These are phyloP conservation scores for Portunus trituberculatus DNA, from an alignment of 1,140 invertebrate genomes.

Conservation along the genomic window DNA sequence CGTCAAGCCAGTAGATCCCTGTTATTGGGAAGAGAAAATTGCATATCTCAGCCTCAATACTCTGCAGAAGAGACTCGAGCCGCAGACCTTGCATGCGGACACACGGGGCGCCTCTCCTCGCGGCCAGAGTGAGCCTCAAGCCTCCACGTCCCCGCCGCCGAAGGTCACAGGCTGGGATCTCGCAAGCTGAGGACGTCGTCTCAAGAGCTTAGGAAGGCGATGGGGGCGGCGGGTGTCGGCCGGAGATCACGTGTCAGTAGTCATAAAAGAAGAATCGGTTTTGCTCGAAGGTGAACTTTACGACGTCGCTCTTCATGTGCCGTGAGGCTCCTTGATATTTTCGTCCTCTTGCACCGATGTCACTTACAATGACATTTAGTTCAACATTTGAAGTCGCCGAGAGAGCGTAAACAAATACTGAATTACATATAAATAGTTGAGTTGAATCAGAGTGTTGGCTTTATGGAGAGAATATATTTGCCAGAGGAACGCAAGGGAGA, in stretches of 20 bases:
- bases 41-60: conserved; percentile 60
- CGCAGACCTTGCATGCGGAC: not conserved
- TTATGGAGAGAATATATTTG: not conserved
- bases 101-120: not conserved
- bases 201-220: conserved; percentile 18
- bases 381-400: not conserved
- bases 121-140: not conserved
- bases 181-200: not conserved
- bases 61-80: conserved; percentile 38
- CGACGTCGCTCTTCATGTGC: not conserved
- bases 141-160: not conserved
- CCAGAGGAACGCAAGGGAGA: not conserved
- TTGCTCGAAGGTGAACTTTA: conserved; percentile 22
- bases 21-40: conserved; percentile 59
- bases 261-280: conserved; percentile 23
- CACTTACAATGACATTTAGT: not conserved
- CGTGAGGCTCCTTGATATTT: not conserved
- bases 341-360: not conserved
- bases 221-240: conserved; percentile 12
- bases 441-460: not conserved
- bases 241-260: conserved; percentile 18
- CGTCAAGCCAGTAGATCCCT: conserved; percentile 58
- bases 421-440: conserved; percentile 13
- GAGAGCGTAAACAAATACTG: not conserved
- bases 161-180: not conserved